Evolutionary conservation across 2,797 vertebrate species (phyloP), one percentile per base, ranked within the genome.

Genomic region (Orestias chungarensis): DNA sequence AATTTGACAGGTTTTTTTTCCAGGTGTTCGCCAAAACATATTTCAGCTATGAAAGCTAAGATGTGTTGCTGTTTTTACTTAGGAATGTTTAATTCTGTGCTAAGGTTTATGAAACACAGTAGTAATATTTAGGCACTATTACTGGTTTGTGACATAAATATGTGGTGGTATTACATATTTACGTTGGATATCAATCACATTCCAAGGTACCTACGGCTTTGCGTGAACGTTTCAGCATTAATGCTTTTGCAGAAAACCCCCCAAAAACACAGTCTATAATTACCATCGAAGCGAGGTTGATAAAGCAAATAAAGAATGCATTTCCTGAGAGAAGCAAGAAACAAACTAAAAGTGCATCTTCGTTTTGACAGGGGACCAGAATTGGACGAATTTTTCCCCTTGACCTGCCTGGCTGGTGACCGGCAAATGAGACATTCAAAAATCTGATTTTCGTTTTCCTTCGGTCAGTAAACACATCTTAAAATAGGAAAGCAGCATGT

Each of bases 401-500:
- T 62, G 59, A 62, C 59, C 59, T 42, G 38, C n/a, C 38, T 62
- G 59, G 59, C 59, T 7, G 11, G 38, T 62, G 59, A 62, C 38
- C 23, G 38, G 59, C 59, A 42, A 62, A 62, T 25, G n/a, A 62
- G 59, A 42, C 23, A 40, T 38, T 25, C 12, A 42, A 42, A 62
- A 62, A 42, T 62, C 59, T 0, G 38, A 42, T 62, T 27, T 54
- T 42, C 25, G 1, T 25, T 42, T 62, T 62, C 25, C 11, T 62
- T 62, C 38, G 59, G 59, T 62, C 59, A 62, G 35, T 62, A 62
- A 62, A 62, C 59, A 27, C 59, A 62, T 12, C 59, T 42, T 62
- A 62, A 62, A 62, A 62, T 40, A 62, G 38, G 59, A 42, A 40
- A 9, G n/a, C 20, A 61, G 57, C 12, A 62, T 62, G 35, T 38